Evolutionary conservation across 2,888 invertebrate genomes (phyloP).

Genomic region (Folsomia manolachei): DNA sequence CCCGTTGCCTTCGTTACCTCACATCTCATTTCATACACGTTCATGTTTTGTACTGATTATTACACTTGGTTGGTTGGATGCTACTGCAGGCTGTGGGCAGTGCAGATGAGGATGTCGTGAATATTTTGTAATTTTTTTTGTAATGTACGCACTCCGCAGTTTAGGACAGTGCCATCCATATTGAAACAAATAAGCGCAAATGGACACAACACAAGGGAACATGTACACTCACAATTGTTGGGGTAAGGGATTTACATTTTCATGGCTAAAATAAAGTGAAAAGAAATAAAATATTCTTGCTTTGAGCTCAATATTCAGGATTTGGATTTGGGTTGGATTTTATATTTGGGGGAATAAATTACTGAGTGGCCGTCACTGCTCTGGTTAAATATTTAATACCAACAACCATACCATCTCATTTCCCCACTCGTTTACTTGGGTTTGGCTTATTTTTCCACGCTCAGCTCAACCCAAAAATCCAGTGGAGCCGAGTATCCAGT

Average conservation of each 20-base stretch:
- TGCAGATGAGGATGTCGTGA: not conserved
- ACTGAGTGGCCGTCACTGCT: not conserved
- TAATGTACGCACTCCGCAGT: not conserved
- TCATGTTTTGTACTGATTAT: not conserved
- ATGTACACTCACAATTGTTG: not conserved
- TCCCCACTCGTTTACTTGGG: not conserved
- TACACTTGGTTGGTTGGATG: not conserved
- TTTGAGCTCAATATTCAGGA: not conserved
- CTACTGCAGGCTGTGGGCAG: not conserved
- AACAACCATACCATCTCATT: no score
- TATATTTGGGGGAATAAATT: conserved; percentile 2
- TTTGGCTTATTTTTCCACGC: not conserved
- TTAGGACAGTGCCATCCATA: not conserved
- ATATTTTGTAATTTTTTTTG: conserved; percentile 2
- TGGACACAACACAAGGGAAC: not conserved
- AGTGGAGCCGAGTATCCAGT: no score
- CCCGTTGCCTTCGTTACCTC: not conserved
- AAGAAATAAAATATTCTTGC: not conserved
- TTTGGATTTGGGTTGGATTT: not conserved
- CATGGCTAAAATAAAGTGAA: not conserved
- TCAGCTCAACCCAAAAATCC: no score
- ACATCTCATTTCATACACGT: not conserved
- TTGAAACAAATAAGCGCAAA: not conserved
- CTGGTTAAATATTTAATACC: conserved; percentile 1
- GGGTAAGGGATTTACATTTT: conserved; percentile 2